Conservation (phyloP, 2,888 invertebrate species). For the Tachystola acroxantha region DNA sequence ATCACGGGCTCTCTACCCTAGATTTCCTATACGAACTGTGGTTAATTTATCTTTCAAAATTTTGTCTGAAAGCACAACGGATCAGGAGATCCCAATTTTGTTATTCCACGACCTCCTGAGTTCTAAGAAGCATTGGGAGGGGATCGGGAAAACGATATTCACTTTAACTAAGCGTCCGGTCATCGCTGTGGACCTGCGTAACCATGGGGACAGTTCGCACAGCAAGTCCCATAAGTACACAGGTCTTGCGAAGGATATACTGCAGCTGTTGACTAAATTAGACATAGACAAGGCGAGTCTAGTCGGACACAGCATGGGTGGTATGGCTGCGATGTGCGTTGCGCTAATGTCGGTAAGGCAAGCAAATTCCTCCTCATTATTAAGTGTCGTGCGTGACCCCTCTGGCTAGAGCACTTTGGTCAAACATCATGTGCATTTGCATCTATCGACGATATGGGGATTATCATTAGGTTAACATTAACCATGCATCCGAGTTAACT, state of each 20-base stretch:
- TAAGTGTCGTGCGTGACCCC: no score
- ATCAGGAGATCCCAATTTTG: slow-evolving; percentile 30
- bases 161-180: slow-evolving; percentile 85
- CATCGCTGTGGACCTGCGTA: slow-evolving; percentile 91
- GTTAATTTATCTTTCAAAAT: slow-evolving; percentile 53
- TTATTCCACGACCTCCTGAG: slow-evolving; percentile 93
- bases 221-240: slow-evolving; percentile 83
- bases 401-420: no score
- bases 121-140: slow-evolving; percentile 91
- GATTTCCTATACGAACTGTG: slow-evolving; percentile 20
- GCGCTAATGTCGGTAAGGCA: slow-evolving; percentile 82
- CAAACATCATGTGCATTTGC: no score
- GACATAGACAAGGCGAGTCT: slow-evolving; percentile 79
- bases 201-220: slow-evolving; percentile 96
- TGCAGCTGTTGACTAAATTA: slow-evolving; percentile 78
- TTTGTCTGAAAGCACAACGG: slow-evolving; percentile 28
- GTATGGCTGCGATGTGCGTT: slow-evolving; percentile 89
- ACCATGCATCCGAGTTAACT: no score
- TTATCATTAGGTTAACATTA: no score
- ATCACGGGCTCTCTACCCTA: no score
- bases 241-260: slow-evolving; percentile 86
- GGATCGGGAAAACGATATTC: slow-evolving; percentile 84
- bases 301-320: slow-evolving; percentile 96
- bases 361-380: no score
- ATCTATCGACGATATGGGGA: no score